Evolutionary conservation across 2,113 vertebrate genomes (phyloP), one percentile per base, ranked within the genome.

Genomic region (Salvelinus namaycush): DNA sequence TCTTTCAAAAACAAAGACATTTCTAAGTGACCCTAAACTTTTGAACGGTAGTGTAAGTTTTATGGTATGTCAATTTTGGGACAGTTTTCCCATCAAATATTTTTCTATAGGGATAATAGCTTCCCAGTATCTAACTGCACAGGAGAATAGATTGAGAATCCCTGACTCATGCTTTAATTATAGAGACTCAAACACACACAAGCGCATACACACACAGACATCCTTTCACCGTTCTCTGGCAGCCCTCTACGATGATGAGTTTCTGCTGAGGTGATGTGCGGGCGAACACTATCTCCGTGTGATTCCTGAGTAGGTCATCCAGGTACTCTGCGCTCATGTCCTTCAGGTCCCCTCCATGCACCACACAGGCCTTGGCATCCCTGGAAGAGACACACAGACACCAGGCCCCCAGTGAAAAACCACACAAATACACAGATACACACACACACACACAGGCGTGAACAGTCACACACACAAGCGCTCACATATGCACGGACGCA

Each of bases 201-300:
- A 44, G 39, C 82, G 39, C 39, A 44, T 9, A 54, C 44, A 44
- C 62, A 54, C 16, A 79, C 26, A 71, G 22, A 68, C 7, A 31
- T 62, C 71, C 51, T 20, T 11, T 75, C 83, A 97, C 97, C 96
- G 97, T 96, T 90, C 96, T 92, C 92, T 98, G 97, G 81, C 94
- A 98, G 31, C 97, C 96, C 89, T 98, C 97, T 48, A 98, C 97
- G 0, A 98, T 97, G 90, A 98, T 98, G 80, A 98, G 96, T 66
- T 97, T 98, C 93, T 98, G 97, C 86, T 98, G 96, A 0, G 96
- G 96, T 1, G 97, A 98, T 0, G 96, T 98, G 67, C 97, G 93
- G 11, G 96, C 96, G 0, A 98, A 98, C 70, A 97, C 97, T 0
- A 98, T 98, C 93, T 98, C 97, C 0, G 95, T 97, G 92, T 98